These are phyloP conservation scores for Schizothorax lantsangensis DNA, from an alignment of 2,797 vertebrate species.

Conservation along the genomic window DNA sequence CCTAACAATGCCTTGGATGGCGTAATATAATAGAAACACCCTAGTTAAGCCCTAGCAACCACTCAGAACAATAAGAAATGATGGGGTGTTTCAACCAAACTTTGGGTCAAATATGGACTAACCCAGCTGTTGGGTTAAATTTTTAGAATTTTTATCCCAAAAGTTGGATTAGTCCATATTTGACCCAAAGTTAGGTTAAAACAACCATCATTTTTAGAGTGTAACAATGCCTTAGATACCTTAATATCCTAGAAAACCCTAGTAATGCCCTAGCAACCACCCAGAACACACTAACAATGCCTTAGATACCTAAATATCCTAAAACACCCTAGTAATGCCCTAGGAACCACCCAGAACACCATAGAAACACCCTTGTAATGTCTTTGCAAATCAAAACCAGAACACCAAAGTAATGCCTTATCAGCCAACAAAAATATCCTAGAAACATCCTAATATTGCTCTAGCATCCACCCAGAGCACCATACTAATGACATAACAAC, in stretches of 20 bases:
- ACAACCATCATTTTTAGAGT: no score
- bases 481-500: neutral
- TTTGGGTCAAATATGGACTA: no score
- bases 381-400: neutral
- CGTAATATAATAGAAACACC: neutral
- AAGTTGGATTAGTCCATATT: no score
- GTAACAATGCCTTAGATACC: neutral
- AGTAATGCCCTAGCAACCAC: neutral
- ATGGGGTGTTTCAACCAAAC: no score
- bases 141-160: no score
- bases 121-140: no score
- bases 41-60: neutral
- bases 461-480: neutral
- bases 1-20: no score
- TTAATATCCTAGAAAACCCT: no score
- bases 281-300: neutral
- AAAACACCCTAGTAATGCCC: neutral
- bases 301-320: neutral
- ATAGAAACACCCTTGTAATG: neutral
- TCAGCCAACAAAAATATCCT: neutral
- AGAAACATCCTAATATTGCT: neutral
- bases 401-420: neutral
- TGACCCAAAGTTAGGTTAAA: no score
- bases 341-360: neutral
- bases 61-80: neutral